Evolutionary conservation across 2,797 vertebrate species (phyloP).

Genomic region (Syngnathus acus): DNA sequence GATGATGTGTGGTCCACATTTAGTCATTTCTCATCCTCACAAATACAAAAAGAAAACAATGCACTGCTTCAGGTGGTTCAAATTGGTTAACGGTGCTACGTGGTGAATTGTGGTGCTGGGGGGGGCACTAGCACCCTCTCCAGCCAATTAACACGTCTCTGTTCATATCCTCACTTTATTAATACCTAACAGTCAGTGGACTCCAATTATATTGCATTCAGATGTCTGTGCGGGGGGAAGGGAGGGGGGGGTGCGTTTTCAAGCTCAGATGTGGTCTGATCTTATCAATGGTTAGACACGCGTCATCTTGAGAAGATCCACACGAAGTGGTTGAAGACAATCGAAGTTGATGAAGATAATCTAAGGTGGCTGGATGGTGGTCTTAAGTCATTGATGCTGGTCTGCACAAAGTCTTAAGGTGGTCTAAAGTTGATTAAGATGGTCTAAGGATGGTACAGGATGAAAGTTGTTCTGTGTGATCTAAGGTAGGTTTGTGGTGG

Average conservation of each 20-base stretch:
- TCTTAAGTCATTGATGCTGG: neutral
- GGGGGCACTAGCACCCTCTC: conserved; percentile 24
- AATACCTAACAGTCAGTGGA: conserved; percentile 35
- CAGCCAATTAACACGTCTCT: conserved; percentile 54
- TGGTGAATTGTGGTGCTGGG: neutral
- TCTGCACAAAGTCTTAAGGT: neutral
- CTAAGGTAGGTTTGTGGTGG: no score
- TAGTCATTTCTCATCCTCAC: neutral
- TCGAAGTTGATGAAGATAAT: no score
- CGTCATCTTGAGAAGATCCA: no score
- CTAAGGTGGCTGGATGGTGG: no score
- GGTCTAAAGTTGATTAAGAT: neutral
- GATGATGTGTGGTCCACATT: neutral
- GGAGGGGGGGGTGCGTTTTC: no score
- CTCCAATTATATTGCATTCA: conserved; percentile 37
- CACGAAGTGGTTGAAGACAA: no score
- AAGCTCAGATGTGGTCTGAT: no score
- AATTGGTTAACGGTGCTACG: neutral
- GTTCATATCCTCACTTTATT: conserved; percentile 37
- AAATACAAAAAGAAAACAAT: conserved; percentile 2
- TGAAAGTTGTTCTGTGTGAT: no score
- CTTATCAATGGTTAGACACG: no score
- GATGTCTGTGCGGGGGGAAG: no score
- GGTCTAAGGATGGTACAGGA: neutral
- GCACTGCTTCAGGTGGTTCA: conserved; percentile 11